phyloP scores from a whole-genome alignment of 2,888 invertebrate genomes.

The Sarcophaga carnaria region DNA sequence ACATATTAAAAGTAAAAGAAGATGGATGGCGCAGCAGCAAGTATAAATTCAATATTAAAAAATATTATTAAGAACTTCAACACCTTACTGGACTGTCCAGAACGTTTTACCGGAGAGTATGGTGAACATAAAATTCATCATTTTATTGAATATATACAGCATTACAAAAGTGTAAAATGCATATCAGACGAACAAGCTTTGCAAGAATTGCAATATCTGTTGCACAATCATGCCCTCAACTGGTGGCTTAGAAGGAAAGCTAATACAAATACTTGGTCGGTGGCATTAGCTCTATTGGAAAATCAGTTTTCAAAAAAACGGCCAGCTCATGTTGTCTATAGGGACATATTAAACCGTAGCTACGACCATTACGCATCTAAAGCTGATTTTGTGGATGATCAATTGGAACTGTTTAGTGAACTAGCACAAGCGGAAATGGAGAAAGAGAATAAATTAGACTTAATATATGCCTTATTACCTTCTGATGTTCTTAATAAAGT shows the following conservation, averaged over 20 bases:
- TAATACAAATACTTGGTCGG: slow-evolving; percentile 51
- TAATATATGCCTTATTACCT: slow-evolving; percentile 63
- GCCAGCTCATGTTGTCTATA: slow-evolving; percentile 44
- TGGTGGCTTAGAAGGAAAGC: slow-evolving; percentile 59
- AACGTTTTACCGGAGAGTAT: slow-evolving; percentile 60
- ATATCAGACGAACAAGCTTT: slow-evolving; percentile 65
- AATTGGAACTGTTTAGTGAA: slow-evolving; percentile 59
- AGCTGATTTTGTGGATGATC: slow-evolving; percentile 55
- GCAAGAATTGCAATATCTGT: slow-evolving; percentile 55
- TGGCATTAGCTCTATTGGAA: slow-evolving; percentile 55
- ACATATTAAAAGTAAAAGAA: not conserved
- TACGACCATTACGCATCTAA: slow-evolving; percentile 36
- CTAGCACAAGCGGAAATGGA: slow-evolving; percentile 43
- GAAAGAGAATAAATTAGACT: slow-evolving; percentile 58
- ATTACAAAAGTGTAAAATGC: slow-evolving; percentile 62
- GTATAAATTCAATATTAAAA: slow-evolving; percentile 51
- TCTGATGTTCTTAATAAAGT: slow-evolving; percentile 44
- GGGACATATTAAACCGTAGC: slow-evolving; percentile 46
- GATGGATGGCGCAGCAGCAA: slow-evolving; percentile 48
- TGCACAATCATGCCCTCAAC: slow-evolving; percentile 45
- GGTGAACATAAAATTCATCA: slow-evolving; percentile 51
- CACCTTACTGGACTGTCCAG: slow-evolving; percentile 66
- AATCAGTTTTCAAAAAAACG: slow-evolving; percentile 53
- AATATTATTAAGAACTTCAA: slow-evolving; percentile 52
- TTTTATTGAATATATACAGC: slow-evolving; percentile 65